Base-by-base conservation (phyloP, 2,113 vertebrate genomes). In the Syngnathus typhle region DNA sequence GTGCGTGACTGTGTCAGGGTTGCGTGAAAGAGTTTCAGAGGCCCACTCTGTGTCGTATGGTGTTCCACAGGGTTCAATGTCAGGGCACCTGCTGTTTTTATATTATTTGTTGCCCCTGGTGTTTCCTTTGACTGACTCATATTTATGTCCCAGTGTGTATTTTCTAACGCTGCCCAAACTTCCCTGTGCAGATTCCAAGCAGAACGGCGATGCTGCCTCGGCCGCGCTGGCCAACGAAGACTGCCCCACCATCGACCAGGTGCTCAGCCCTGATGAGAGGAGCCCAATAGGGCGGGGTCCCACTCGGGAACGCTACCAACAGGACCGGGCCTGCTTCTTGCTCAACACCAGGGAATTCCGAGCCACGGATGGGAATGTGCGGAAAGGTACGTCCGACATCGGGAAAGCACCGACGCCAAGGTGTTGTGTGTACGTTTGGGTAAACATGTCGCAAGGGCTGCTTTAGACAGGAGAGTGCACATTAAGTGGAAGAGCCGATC, bases 171-270 rank as follows among this genome's bases (percentile, higher is more conserved):
- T 3, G 27, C 27, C 27, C 27, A 0, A 3, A 3, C 27, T 27
- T 65, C 27, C 58, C 59, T 16, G 13, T 58, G 8, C 62, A 94
- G 93, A 93, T 84, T 92, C 92, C 32, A 94, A 94, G 83, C 92
- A 93, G 87, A 96, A 96, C 0, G 95, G 95, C 15, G 94, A 96
- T 13, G 93, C 95, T 3, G 94, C 95, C 5, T 94, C 92, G 0
- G 94, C 94, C 2, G 95, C 95, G 0, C 76, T 96, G 71, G 95
- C 95, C 52, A 95, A 95, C 0, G 94, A 96, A 86, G 95, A 96
- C 88, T 96, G 94, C 78, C 94, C 94, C 1, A 94, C 93, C 72
- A 96, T 96, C 19, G 95, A 96, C 91, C 95, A 96, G 89, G 93
- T 94, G 76, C 84, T 95, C 76, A 95, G 93, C 68, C 94, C 94